A percentile compares a stretch with the other conserved stretches of the same genome.
Conservation (phyloP, 2,113 vertebrate species). For the Rhinichthys klamathensis region DNA sequence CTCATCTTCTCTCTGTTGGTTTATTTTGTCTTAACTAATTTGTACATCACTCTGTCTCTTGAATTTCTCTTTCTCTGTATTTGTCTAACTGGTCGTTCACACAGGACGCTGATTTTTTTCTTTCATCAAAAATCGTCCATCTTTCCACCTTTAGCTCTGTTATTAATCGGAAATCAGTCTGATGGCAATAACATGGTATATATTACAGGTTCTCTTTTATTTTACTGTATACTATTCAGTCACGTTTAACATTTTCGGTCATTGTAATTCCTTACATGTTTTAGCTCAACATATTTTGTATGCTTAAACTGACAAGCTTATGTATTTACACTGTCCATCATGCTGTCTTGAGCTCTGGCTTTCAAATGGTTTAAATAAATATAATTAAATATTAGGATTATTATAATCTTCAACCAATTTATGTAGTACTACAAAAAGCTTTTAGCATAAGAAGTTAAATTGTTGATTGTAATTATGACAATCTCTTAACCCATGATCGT, state of each 20-base stretch:
- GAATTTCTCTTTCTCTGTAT: neutral
- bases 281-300: neutral
- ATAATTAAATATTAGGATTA: too few species aligned
- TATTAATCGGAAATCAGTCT: neutral
- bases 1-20: neutral
- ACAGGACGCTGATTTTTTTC: neutral
- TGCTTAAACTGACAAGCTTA: neutral
- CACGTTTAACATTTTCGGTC: neutral
- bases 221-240: neutral
- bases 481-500: too few species aligned
- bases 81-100: neutral
- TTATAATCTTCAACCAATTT: too few species aligned
- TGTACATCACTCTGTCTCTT: neutral
- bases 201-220: neutral
- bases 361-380: neutral
- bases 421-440: too few species aligned
- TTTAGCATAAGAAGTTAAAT: too few species aligned
- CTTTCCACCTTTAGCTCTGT: neutral
- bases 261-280: neutral
- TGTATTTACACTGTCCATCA: neutral
- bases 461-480: too few species aligned
- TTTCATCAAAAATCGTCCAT: neutral
- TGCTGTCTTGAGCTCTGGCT: neutral
- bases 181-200: neutral
- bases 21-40: conserved; percentile 22